Percentiles rank a stretch among this genome's conserved stretches.
Conservation (phyloP, 2,797 vertebrate genomes). For the Vespertilio murinus region DNA sequence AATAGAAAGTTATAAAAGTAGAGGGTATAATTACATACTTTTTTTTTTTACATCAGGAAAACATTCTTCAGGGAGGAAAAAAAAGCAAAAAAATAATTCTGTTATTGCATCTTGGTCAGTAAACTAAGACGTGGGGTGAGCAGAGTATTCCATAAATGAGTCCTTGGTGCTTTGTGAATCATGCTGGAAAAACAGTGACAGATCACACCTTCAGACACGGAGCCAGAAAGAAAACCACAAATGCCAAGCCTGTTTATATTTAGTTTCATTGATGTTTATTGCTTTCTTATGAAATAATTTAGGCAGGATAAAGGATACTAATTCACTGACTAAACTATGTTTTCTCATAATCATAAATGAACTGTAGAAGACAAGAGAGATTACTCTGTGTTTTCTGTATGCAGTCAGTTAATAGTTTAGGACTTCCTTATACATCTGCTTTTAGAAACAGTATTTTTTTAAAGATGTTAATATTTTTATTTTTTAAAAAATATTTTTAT, state of each 20-base stretch:
- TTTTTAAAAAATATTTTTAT: too few species aligned
- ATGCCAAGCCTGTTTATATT: constrained; percentile 51
- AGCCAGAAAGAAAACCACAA: constrained; percentile 56
- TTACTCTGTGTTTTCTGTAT: not conserved
- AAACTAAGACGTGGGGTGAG: constrained; percentile 3
- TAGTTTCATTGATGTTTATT: constrained; percentile 64
- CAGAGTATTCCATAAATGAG: constrained; percentile 46
- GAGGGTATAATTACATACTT: constrained; percentile 22
- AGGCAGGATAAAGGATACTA: constrained; percentile 15
- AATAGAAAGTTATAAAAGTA: constrained; percentile 47
- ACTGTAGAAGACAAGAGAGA: not conserved
- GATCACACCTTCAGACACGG: constrained; percentile 38
- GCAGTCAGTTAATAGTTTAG: not conserved
- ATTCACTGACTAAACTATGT: not conserved
- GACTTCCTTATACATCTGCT: not conserved
- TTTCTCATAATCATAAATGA: constrained; percentile 43
- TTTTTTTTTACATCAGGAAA: not conserved
- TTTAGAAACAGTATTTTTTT: not conserved
- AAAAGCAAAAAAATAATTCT: constrained; percentile 16
- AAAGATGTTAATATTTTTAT: too few species aligned
- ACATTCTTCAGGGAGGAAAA: not conserved
- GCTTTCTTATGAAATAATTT: constrained; percentile 46
- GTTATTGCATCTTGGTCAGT: constrained; percentile 25
- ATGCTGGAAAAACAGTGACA: constrained; percentile 56
- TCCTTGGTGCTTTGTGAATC: constrained; percentile 57